Evolutionary conservation across 2,888 invertebrate species (phyloP).

Genomic region (Limnephilus lunatus): DNA sequence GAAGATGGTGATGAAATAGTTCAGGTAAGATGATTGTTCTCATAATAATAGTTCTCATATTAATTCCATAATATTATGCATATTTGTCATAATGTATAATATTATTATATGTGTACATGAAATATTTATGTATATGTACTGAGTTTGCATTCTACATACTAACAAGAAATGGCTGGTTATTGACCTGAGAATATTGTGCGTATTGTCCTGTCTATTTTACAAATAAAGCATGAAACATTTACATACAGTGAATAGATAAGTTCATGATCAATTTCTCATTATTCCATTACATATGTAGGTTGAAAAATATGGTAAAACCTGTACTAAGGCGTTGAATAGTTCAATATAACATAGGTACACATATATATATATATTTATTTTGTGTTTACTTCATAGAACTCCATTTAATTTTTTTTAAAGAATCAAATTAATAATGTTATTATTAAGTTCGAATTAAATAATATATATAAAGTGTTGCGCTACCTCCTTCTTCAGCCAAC

Average conservation of each 20-base stretch:
- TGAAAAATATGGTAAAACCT: background rate
- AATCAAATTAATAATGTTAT: too few species aligned
- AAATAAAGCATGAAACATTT: too few species aligned
- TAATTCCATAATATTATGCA: background rate
- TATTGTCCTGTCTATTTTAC: background rate
- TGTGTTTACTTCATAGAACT: too few species aligned
- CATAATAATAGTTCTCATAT: too few species aligned
- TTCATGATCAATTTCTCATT: background rate
- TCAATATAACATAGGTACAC: background rate
- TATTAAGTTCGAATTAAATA: too few species aligned
- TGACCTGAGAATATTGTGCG: background rate
- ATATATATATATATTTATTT: too few species aligned
- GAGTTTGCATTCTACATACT: background rate
- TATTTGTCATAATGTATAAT: background rate
- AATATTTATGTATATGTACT: background rate
- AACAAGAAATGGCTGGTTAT: background rate
- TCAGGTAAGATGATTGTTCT: conserved; percentile 78
- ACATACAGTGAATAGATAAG: background rate
- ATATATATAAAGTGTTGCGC: too few species aligned
- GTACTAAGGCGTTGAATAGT: background rate
- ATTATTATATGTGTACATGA: background rate
- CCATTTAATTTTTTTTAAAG: too few species aligned
- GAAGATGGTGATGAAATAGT: conserved; percentile 98
- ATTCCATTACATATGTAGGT: background rate
- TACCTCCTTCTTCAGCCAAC: too few species aligned